Evolutionary conservation across 2,797 vertebrate species (phyloP).

Genomic region (Echiichthys vipera): DNA sequence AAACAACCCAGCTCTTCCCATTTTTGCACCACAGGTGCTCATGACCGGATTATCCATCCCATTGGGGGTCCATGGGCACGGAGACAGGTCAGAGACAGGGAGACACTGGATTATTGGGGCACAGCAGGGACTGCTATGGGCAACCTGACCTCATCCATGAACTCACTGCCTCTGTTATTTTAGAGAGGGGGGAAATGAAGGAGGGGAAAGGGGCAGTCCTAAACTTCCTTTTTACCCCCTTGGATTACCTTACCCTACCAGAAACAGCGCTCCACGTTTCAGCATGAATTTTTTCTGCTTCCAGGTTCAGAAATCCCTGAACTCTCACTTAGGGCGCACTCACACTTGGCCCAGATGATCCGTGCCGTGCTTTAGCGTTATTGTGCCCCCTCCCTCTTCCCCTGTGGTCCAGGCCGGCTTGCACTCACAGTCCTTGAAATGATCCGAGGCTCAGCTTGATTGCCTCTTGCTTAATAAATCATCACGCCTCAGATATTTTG

Average conservation of each 20-base stretch:
- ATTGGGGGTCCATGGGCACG: slow-evolving; percentile 64
- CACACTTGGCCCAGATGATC: no score
- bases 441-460: no score
- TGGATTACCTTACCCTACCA: slow-evolving; percentile 75
- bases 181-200: slow-evolving; percentile 51
- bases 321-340: slow-evolving; percentile 49
- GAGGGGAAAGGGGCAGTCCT: slow-evolving; percentile 37
- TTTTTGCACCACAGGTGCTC: slow-evolving; percentile 69
- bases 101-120: slow-evolving; percentile 79
- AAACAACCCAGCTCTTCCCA: slow-evolving; percentile 59
- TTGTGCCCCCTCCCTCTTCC: no score
- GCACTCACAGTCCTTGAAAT: no score
- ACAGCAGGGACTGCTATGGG: slow-evolving; percentile 75
- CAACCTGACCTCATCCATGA: slow-evolving; percentile 80
- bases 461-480: no score
- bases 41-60: slow-evolving; percentile 72
- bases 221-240: slow-evolving; percentile 63
- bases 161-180: slow-evolving; percentile 81
- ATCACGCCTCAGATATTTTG: no score
- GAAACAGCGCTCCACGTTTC: slow-evolving; percentile 55
- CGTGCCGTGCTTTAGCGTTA: no score
- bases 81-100: slow-evolving; percentile 74
- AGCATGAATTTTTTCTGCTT: slow-evolving; percentile 68
- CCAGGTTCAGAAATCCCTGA: slow-evolving; percentile 52
- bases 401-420: no score